Base-by-base conservation (phyloP, 2,797 vertebrate genomes). In the Chelonia mydas region DNA sequence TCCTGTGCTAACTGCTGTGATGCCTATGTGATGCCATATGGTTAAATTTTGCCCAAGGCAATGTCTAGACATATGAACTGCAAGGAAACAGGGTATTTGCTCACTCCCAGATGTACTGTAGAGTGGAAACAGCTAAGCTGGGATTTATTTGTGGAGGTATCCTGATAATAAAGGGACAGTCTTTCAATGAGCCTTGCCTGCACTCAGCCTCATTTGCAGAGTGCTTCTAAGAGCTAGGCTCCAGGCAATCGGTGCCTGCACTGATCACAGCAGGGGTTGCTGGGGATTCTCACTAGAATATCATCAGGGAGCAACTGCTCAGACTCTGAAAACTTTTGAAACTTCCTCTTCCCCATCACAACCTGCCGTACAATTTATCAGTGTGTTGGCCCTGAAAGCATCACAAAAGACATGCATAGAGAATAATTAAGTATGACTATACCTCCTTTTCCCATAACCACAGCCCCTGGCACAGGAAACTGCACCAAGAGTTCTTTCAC, bases 201-300 rank as follows among this genome's bases (percentile, higher is more conserved):
- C 77, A 57, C 16, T n/a, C 47, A 53, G 65, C 88, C 79, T 92
- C 76, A 31, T 55, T 33, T 79, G 81, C 4, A 6, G 91, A 76
- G 16, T 0, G 0, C 68, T 79, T 78, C 90, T 85, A 15, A 0
- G 0, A 27, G 72, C 51, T 27, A 2, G 5, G 4, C 2, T 47
- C 31, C 61, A 0, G 0, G 11, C 33, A 53, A 37, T 61, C 33
- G 12, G 68, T 68, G 78, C 25, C 68, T 37, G 17, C 19, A 21
- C 65, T 41, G 65, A 23, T 41, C n/a, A 41, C 33, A 41, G 65
- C n/a, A 72, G n/a, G 33, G n/a, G 74, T 28, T 47, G 45, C 23
- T 15, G 25, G 27, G 74, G 7, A 15, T 47, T 49, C 23, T 45
- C 37, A 11, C 68, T 25, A 28, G 7, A 49, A 15, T 47, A 45